Evolutionary conservation across 2,888 invertebrate species (phyloP), one percentile per base, ranked within the genome.

Genomic region (Cremastinae sp.): DNA sequence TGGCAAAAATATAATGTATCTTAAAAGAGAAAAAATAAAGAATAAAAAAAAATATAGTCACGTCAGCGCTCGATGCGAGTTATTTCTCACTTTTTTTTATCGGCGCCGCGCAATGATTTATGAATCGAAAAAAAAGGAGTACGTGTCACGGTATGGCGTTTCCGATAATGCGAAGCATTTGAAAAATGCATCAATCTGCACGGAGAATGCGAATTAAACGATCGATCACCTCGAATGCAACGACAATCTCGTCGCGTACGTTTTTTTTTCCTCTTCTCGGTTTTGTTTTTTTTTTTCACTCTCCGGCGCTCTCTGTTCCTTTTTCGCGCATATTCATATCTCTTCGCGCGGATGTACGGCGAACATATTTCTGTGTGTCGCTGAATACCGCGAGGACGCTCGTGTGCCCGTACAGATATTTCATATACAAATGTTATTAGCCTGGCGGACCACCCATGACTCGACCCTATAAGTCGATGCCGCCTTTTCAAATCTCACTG

Each of bases 391-490:
- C 45, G 36, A 14, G 20, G 16, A 54, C 28, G 53, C 45, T 18
- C 62, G 36, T 54, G 45, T 53, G 36, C 36, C n/a, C 22, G 38
- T 10, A n/a, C 38, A 58, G 68, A 59, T 28, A 61, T 72, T n/a
- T n/a, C n/a, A n/a, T 64, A 69, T 73, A 69, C 49, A 70, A 72
- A 79, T 75, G 74, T 78, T 85, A 88, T 88, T 88, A 87, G 86
- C 86, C 87, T 86, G 83, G 84, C 80, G 83, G 89, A 88, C 89
- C 89, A 89, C 88, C 89, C 89, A 89, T 88, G 86, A 80, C 81
- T 84, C 87, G 88, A 88, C 87, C 87, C 88, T 85, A 73, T 76
- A 53, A 53, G 83, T 80, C 81, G 78, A 80, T 79, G 79, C 79
- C 77, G 69, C 80, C 81, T 83, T 68, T 54, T 53, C 59, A 61